Percentiles rank a stretch among this genome's conserved stretches.
Conservation (phyloP, 2,888 invertebrate genomes). For the Erynnis tages region DNA sequence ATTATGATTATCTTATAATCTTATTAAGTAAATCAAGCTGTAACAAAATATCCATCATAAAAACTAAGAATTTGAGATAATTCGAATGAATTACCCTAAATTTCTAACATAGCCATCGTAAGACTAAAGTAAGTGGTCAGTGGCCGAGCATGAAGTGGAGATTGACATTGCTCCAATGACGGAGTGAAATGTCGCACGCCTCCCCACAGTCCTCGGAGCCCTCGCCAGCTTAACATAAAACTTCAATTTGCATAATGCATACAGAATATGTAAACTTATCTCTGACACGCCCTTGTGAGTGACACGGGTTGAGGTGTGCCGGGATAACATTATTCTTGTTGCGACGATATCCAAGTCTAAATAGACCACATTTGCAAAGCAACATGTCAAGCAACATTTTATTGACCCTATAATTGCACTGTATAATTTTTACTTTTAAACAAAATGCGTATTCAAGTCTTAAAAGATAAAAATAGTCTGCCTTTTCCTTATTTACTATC, state of each 20-base stretch:
- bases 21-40: too few species aligned
- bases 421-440: too few species aligned
- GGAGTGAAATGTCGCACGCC: constrained; percentile 49
- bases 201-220: constrained; percentile 34
- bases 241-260: constrained; percentile 80
- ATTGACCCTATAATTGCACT: constrained; percentile 46
- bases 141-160: constrained; percentile 37
- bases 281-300: constrained; percentile 75
- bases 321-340: constrained; percentile 76
- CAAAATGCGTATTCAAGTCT: too few species aligned
- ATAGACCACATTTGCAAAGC: constrained; percentile 72
- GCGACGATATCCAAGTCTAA: constrained; percentile 72
- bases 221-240: constrained; percentile 73
- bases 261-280: constrained; percentile 79
- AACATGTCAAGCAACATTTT: constrained; percentile 54
- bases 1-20: too few species aligned
- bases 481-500: too few species aligned
- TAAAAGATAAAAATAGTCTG: too few species aligned
- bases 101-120: too few species aligned
- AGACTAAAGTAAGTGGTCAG: constrained; percentile 31
- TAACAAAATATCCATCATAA: too few species aligned
- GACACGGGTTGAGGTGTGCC: constrained; percentile 75
- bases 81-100: too few species aligned
- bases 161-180: constrained; percentile 45
- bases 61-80: too few species aligned